Evolutionary conservation across 2,888 invertebrate species (phyloP), one percentile per base, ranked within the genome.

Genomic region (Diplazon laetatorius): DNA sequence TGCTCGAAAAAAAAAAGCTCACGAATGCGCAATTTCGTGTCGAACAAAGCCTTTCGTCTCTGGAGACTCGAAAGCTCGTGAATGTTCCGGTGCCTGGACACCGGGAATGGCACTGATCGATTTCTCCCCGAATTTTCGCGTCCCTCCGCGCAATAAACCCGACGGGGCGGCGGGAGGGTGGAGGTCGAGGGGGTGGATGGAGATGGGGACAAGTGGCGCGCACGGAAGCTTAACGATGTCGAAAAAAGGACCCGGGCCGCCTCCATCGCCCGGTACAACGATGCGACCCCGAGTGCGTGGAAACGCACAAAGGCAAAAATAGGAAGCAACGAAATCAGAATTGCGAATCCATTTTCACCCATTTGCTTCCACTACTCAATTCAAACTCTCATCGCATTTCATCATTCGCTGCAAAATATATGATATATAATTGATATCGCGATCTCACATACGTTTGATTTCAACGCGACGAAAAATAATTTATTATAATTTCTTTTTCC

Each of bases 151-250:
- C 22, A 60, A 20, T 8, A 10, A 37, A 57, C 48, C 66, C n/a
- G n/a, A n/a, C n/a, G n/a, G n/a, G n/a, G n/a, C n/a, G n/a, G n/a
- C n/a, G n/a, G n/a, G n/a, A n/a, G n/a, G n/a, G n/a, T n/a, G n/a
- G n/a, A n/a, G n/a, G n/a, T n/a, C n/a, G n/a, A n/a, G n/a, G n/a
- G n/a, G n/a, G n/a, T n/a, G n/a, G n/a, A n/a, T n/a, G n/a, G n/a
- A n/a, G 25, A 6, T 14, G 18, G 12, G 57, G 50, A 18, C 57
- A 39, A 30, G 25, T 12, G 14, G 35, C 18, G 16, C 30, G 10
- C 48, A 20, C 35, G 79, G 82, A 83, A 85, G 87, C 85, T 87
- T 84, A 87, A 87, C 86, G 84, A 86, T 85, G 86, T 84, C 82
- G 76, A 82, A 84, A 84, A 82, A 86, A 84, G 87, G 82, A 81